Evolutionary conservation across 2,113 vertebrate species (phyloP), one percentile per base, ranked within the genome.

Genomic region (Carassius gibelio): DNA sequence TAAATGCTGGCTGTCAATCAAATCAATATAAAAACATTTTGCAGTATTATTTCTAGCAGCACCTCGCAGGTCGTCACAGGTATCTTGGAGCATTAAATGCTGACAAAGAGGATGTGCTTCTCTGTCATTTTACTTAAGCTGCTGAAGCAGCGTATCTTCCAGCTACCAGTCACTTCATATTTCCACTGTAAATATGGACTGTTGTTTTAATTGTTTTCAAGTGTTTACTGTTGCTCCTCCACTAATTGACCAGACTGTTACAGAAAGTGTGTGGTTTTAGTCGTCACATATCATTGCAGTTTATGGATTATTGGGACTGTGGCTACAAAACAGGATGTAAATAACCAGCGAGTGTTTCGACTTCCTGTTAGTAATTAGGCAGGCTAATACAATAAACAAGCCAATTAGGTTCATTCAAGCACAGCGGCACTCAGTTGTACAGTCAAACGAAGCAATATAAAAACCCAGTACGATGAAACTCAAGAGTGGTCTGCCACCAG

Each of bases 301-400:
- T 26, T 26, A 80, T 38, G 57, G 21, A 61, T 79, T 42, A 61
- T 79, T 52, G 9, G 10, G 76, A 80, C 75, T 55, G 75, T 15
- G 19, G 75, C 48, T 11, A 55, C 1, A 0, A 75, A 26, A 50
- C n/a, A n/a, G 14, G 45, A 34, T 76, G 26, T 38, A 17, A 48
- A 75, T 26, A 14, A 50, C 45, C 74, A 52, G 23, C 45, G 55
- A 76, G 48, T 19, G 9, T 78, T 78, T 38, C 21, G 19, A n/a
- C 77, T 61, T 57, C 55, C 34, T 61, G 30, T 45, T 64, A 13
- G 62, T 64, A 64, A 64, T 80, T 64, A 45, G 59, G 48, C 19
- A 80, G 23, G n/a, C 3, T 21, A 62, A 45, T 23, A 62, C 21
- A 42, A 5, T 19, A 23, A n/a, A 34, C 6, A 3, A 17, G 30